Conservation (phyloP, 2,888 invertebrate genomes). For the Agriopis leucophaearia region DNA sequence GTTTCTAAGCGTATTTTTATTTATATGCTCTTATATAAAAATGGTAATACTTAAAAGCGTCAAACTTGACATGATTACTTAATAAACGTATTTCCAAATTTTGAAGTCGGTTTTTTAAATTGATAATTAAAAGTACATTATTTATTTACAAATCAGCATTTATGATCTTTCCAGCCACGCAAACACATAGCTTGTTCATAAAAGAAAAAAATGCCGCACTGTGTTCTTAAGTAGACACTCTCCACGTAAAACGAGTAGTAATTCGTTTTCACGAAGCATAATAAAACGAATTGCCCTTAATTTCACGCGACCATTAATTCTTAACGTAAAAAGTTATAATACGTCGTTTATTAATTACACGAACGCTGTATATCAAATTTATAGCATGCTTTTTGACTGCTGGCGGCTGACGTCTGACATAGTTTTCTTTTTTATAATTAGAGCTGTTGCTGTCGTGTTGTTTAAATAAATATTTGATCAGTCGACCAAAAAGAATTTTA, state of each 20-base stretch:
- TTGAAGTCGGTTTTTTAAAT: too few relatives aligned
- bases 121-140: too few relatives aligned
- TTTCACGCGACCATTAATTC: conserved; percentile 60
- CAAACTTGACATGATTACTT: too few relatives aligned
- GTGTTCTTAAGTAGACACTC: not conserved
- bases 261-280: conserved; percentile 52
- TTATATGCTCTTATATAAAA: too few relatives aligned
- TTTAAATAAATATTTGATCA: too few relatives aligned
- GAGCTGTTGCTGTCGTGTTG: not conserved
- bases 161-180: too few relatives aligned
- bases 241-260: conserved; percentile 58
- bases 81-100: too few relatives aligned
- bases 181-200: too few relatives aligned
- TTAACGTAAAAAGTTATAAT: conserved; percentile 43
- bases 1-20: too few relatives aligned
- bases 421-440: not conserved
- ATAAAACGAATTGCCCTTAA: conserved; percentile 72
- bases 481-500: too few relatives aligned
- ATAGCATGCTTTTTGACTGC: conserved; percentile 42
- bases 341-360: conserved; percentile 51
- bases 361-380: conserved; percentile 50
- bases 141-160: too few relatives aligned
- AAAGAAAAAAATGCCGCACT: conserved; percentile 1
- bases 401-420: conserved; percentile 25
- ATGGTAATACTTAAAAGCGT: too few relatives aligned